Percentiles rank a stretch among this genome's conserved stretches.
These are phyloP conservation scores for Neodiprion virginianus DNA, from an alignment of 1,140 invertebrate genomes.

Conservation along the genomic window DNA sequence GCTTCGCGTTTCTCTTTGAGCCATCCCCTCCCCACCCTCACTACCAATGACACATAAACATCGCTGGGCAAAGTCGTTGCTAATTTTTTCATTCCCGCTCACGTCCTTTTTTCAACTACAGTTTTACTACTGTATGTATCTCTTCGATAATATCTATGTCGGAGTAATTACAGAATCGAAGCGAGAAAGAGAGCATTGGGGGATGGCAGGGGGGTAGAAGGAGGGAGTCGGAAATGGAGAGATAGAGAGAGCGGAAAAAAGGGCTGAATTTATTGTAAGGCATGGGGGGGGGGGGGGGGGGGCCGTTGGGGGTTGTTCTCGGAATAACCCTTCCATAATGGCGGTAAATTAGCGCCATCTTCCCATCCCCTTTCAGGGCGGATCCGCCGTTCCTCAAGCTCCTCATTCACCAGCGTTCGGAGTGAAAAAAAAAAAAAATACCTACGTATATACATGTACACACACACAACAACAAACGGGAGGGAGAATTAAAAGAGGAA, in stretches of 20 bases:
- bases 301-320: constrained; percentile 16
- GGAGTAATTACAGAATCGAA: constrained; percentile 9
- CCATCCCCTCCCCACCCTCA: too few species aligned
- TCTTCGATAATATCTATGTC: neutral
- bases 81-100: too few species aligned
- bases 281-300: neutral
- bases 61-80: too few species aligned
- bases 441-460: too few species aligned
- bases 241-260: constrained; percentile 16
- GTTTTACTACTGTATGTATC: too few species aligned
- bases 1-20: too few species aligned
- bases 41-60: too few species aligned
- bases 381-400: constrained; percentile 10
- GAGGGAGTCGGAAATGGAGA: constrained; percentile 14
- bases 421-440: too few species aligned
- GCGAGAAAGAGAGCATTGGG: neutral
- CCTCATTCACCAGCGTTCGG: neutral
- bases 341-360: constrained; percentile 41
- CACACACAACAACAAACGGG: too few species aligned
- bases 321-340: constrained; percentile 47
- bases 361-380: constrained; percentile 18
- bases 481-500: too few species aligned
- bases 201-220: constrained; percentile 12
- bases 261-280: neutral
- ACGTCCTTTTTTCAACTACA: too few species aligned